These are phyloP conservation scores for Notarius lentiginosus DNA, from an alignment of 2,113 vertebrate species.

Conservation along the genomic window DNA sequence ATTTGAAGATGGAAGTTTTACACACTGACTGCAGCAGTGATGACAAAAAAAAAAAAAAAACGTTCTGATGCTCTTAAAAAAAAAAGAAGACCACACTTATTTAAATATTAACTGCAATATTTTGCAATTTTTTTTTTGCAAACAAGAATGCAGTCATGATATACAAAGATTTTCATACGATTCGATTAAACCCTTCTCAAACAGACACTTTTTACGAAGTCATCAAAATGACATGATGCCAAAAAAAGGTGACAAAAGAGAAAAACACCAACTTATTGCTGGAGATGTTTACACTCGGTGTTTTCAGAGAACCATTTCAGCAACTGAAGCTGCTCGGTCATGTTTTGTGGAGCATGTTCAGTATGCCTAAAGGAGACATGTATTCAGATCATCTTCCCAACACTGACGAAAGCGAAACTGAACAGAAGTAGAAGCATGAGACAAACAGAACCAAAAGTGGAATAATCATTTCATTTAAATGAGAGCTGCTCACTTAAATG, in stretches of 20 bases:
- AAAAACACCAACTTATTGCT: slow-evolving; percentile 36
- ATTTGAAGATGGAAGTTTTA: slow-evolving; percentile 25
- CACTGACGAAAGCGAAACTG: slow-evolving; percentile 41
- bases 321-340: neutral
- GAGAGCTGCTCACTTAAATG: slow-evolving; percentile 75
- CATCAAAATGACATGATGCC: slow-evolving; percentile 7
- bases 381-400: slow-evolving; percentile 1
- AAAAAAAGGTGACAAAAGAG: slow-evolving; percentile 42
- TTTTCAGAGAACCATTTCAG: slow-evolving; percentile 20
- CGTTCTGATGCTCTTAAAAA: neutral
- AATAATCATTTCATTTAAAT: slow-evolving; percentile 77
- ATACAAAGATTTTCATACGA: slow-evolving; percentile 17
- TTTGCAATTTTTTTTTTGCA: neutral
- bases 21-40: neutral
- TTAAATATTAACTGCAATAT: neutral
- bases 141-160: slow-evolving; percentile 1
- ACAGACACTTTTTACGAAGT: neutral
- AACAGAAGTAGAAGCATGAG: slow-evolving; percentile 59
- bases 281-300: slow-evolving; percentile 23
- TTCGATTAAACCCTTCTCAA: slow-evolving; percentile 1
- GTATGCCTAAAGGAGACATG: slow-evolving; percentile 8
- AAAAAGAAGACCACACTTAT: neutral
- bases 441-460: slow-evolving; percentile 67
- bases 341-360: neutral
- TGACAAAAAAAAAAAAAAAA: neutral